These are phyloP conservation scores for Halictus ligatus DNA, from an alignment of 2,888 invertebrate species.

Conservation along the genomic window DNA sequence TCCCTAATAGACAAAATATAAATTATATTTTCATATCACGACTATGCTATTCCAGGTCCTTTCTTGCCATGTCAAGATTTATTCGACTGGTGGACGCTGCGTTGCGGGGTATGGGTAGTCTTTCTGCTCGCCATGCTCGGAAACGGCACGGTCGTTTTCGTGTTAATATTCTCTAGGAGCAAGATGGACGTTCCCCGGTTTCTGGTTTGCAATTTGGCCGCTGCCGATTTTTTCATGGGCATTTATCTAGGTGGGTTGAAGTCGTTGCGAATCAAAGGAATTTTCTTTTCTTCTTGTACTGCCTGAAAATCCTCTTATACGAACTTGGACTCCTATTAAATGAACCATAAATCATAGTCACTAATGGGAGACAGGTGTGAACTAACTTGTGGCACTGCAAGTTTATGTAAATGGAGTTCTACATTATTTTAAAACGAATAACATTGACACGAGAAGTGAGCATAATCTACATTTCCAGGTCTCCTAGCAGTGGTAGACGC, in stretches of 20 bases:
- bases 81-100: conserved; percentile 98
- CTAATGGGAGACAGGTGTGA: too few relatives aligned
- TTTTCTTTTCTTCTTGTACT: too few relatives aligned
- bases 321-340: too few relatives aligned
- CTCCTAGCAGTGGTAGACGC: conserved; percentile 98
- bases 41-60: conserved; percentile 88
- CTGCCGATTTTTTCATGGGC: conserved; percentile 99
- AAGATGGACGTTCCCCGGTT: conserved; percentile 99
- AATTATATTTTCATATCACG: neutral
- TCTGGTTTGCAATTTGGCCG: conserved; percentile 97
- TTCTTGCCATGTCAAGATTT: conserved; percentile 98
- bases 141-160: conserved; percentile 97
- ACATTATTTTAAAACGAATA: too few relatives aligned
- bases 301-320: too few relatives aligned
- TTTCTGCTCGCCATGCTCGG: conserved; percentile 97
- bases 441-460: too few relatives aligned
- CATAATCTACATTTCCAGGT: conserved; percentile 85
- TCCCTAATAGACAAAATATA: neutral
- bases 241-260: conserved; percentile 90
- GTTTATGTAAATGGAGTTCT: too few relatives aligned
- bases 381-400: too few relatives aligned
- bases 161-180: conserved; percentile 94
- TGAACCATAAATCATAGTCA: too few relatives aligned
- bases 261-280: neutral
- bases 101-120: conserved; percentile 98